phyloP scores from a whole-genome alignment of 2,113 vertebrate genomes.

The Globicephala melas region DNA sequence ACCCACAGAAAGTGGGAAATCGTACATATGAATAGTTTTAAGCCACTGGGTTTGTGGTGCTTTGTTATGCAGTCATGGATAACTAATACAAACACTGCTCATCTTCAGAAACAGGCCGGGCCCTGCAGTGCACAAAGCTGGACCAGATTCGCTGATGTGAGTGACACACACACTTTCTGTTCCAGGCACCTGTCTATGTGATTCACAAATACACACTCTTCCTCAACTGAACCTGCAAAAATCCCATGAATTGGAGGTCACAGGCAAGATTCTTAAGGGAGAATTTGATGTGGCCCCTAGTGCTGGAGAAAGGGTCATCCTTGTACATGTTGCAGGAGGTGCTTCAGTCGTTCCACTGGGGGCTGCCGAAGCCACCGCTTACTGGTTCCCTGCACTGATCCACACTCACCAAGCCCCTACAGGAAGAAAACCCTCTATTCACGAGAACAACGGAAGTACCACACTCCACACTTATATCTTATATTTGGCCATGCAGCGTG shows the following conservation, averaged over 20 bases:
- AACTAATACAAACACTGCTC: neutral
- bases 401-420: neutral
- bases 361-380: neutral
- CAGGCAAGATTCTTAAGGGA: neutral
- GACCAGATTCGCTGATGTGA: rapidly evolving
- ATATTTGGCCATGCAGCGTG: neutral
- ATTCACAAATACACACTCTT: rapidly evolving
- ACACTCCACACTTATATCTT: rapidly evolving
- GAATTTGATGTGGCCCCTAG: rapidly evolving
- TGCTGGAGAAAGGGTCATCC: neutral
- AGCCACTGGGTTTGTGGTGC: rapidly evolving
- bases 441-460: rapidly evolving
- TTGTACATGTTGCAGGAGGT: rapidly evolving
- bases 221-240: rapidly evolving
- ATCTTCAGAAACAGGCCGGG: neutral
- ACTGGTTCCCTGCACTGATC: neutral
- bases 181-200: rapidly evolving
- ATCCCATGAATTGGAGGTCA: rapidly evolving
- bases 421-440: neutral
- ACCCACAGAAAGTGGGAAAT: neutral
- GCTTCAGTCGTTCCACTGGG: rapidly evolving
- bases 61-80: neutral
- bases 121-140: rapidly evolving
- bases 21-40: rapidly evolving
- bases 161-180: too few relatives aligned